Conservation (phyloP, 2,797 vertebrate species). For the Poeciliopsis infans region DNA sequence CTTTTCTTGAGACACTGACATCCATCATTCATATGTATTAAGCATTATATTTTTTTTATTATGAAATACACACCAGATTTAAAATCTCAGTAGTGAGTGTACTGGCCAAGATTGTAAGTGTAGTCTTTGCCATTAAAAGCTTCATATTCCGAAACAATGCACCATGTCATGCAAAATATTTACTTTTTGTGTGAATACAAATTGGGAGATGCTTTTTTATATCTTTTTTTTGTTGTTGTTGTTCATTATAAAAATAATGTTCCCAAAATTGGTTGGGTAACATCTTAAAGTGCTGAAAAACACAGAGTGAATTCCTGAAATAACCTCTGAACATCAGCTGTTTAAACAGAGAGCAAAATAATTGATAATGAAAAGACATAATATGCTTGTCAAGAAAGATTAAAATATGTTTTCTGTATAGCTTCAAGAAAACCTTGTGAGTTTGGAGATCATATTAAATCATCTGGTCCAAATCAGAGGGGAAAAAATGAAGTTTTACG, state of each 20-base stretch:
- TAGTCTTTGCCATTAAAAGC: background rate
- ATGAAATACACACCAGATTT: background rate
- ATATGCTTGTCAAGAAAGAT: background rate
- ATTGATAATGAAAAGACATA: background rate
- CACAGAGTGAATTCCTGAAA: background rate
- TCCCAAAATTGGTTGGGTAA: background rate
- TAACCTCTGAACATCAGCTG: background rate
- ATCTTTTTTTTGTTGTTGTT: background rate
- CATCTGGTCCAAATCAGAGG: background rate
- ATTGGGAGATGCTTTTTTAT: background rate
- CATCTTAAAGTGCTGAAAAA: background rate
- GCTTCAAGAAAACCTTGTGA: background rate
- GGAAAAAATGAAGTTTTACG: background rate
- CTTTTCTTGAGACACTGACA: background rate
- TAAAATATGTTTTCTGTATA: background rate
- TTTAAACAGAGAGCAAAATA: background rate
- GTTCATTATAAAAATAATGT: background rate
- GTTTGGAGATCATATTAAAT: background rate
- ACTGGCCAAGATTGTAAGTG: background rate
- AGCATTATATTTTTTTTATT: background rate
- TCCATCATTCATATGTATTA: background rate
- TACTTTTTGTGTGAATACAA: background rate
- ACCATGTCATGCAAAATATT: background rate
- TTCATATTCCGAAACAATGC: background rate
- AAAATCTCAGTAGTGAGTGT: background rate